Conservation (phyloP, 2,797 vertebrate species). For the Chelmon rostratus region DNA sequence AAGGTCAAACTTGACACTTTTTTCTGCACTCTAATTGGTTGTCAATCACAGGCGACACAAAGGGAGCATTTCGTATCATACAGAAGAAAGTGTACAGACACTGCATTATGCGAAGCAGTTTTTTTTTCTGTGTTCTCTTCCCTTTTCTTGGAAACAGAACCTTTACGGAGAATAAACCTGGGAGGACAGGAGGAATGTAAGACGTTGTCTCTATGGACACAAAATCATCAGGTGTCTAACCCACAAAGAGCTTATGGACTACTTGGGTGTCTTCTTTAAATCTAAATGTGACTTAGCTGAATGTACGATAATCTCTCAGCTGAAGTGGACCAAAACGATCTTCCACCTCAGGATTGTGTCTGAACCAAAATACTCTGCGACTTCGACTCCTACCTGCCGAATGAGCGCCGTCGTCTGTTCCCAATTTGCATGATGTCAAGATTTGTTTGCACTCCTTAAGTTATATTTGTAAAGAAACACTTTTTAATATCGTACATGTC, state of each 20-base stretch:
- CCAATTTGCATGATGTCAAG: constrained; percentile 74
- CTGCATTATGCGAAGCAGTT: constrained; percentile 26
- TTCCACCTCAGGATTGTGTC: constrained; percentile 73
- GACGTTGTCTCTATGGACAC: constrained; percentile 33
- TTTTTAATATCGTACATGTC: constrained; percentile 46
- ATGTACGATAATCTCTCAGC: constrained; percentile 49
- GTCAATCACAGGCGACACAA: background rate
- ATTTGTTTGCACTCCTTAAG: constrained; percentile 55
- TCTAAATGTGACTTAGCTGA: constrained; percentile 81
- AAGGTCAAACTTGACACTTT: constrained; percentile 16
- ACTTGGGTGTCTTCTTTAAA: constrained; percentile 39
- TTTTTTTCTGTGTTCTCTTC: constrained; percentile 14
- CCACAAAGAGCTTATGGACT: constrained; percentile 51
- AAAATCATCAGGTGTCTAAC: constrained; percentile 40
- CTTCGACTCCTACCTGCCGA: constrained; percentile 43
- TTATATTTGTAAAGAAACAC: constrained; percentile 42
- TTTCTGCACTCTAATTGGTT: background rate
- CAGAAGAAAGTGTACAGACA: constrained; percentile 19
- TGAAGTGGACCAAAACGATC: constrained; percentile 73
- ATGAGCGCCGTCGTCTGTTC: constrained; percentile 41
- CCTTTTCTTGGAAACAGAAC: constrained; percentile 7
- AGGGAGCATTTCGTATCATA: constrained; percentile 2
- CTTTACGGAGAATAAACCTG: constrained; percentile 20
- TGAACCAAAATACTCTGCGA: constrained; percentile 64
- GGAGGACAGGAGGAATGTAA: constrained; percentile 15